Conservation (phyloP, 92 coral and sea anemone genomes). For the Phymanthus crucifer region DNA sequence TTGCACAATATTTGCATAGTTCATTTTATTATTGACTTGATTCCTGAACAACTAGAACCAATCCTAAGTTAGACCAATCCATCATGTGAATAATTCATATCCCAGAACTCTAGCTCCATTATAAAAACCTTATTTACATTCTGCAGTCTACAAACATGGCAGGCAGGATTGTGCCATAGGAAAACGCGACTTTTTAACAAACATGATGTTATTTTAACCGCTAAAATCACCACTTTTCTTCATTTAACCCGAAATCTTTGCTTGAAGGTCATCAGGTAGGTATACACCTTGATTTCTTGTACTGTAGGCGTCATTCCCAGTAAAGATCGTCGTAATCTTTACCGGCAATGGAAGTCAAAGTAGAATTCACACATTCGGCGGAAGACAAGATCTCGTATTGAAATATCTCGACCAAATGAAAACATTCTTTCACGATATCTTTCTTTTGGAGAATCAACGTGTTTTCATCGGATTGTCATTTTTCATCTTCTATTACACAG, state of each 20-base stretch:
- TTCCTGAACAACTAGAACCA: constrained; percentile 2
- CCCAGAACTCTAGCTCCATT: background rate
- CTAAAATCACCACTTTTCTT: background rate
- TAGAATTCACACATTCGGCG: background rate
- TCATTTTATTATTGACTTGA: background rate
- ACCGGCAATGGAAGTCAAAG: constrained; percentile 8
- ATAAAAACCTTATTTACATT: constrained; percentile 25
- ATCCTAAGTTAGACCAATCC: constrained; percentile 17
- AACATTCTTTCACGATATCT: background rate
- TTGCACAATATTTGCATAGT: constrained; percentile 3
- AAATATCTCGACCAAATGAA: background rate
- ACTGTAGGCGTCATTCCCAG: background rate
- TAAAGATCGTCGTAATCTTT: background rate
- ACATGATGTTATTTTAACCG: background rate
- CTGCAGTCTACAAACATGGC: constrained; percentile 21
- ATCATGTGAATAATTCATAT: constrained; percentile 20
- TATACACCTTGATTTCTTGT: background rate
- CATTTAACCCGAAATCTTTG: background rate
- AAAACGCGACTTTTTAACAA: background rate
- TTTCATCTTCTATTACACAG: background rate
- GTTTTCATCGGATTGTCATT: background rate
- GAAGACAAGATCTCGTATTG: background rate
- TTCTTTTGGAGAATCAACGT: background rate
- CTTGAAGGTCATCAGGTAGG: background rate
- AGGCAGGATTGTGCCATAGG: background rate